Percentiles rank a stretch among this genome's conserved stretches.
Evolutionary conservation across 2,113 vertebrate species (phyloP).

Genomic region (Furnarius figulus): DNA sequence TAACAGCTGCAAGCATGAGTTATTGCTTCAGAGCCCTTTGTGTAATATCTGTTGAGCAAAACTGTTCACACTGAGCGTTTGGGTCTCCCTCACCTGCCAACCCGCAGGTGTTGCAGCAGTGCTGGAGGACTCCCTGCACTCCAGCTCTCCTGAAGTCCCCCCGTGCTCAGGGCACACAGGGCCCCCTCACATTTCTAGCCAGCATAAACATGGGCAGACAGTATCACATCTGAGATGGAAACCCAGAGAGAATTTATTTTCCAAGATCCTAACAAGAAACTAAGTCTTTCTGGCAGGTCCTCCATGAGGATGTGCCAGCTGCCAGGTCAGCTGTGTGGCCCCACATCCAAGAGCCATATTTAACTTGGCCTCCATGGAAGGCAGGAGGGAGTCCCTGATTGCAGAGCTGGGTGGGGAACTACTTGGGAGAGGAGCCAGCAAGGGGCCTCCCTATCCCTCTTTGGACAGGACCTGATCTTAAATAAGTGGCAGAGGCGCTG

Average conservation of each 20-base stretch:
- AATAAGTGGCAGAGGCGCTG: not conserved
- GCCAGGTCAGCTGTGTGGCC: not conserved
- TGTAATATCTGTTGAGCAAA: not conserved
- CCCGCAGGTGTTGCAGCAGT: not conserved
- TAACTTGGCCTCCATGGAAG: not conserved
- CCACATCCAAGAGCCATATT: not conserved
- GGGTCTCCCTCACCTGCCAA: not conserved
- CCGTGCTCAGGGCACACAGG: not conserved
- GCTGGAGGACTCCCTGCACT: not conserved
- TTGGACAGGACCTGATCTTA: not conserved
- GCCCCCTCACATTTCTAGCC: not conserved
- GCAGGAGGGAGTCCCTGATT: not conserved
- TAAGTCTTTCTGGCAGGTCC: not conserved
- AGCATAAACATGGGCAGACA: not conserved
- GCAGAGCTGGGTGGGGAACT: not conserved
- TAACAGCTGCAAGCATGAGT: accelerated
- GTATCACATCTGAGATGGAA: not conserved
- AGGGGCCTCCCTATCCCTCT: not conserved
- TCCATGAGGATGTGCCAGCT: not conserved
- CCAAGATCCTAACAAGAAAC: not conserved
- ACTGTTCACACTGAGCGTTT: not conserved
- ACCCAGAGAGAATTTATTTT: not conserved
- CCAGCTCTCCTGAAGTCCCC: not conserved
- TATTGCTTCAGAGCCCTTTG: not conserved
- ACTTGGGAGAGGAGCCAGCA: not conserved